Evolutionary conservation across 2,113 vertebrate genomes (phyloP).

Genomic region (Sebastes schlegelii): DNA sequence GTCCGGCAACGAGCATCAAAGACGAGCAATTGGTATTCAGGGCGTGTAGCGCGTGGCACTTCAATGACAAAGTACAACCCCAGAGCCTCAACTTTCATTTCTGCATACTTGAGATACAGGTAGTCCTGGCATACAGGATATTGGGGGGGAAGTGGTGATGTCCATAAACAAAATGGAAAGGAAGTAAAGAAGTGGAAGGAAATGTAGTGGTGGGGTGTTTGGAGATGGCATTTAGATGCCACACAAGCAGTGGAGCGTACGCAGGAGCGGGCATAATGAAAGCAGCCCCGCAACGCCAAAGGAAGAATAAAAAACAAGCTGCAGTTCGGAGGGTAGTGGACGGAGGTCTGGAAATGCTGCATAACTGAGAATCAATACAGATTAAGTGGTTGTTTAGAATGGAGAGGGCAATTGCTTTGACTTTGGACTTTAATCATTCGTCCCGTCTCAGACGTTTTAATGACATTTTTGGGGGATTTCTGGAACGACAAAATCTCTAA

Average conservation of each 20-base stretch:
- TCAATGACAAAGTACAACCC: slow-evolving; percentile 74
- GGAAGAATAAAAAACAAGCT: slow-evolving; percentile 65
- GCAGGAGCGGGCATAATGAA: slow-evolving; percentile 65
- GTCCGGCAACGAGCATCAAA: slow-evolving; percentile 73
- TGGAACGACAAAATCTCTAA: slow-evolving; percentile 24
- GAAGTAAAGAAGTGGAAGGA: slow-evolving; percentile 61
- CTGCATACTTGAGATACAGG: slow-evolving; percentile 72
- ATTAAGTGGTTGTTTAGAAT: slow-evolving; percentile 77
- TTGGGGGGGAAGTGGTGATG: slow-evolving; percentile 42
- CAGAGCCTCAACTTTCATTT: slow-evolving; percentile 73
- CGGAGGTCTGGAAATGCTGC: slow-evolving; percentile 63
- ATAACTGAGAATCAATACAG: slow-evolving; percentile 77
- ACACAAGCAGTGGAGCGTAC: slow-evolving; percentile 42
- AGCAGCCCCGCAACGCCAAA: slow-evolving; percentile 56
- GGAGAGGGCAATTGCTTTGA: slow-evolving; percentile 68
- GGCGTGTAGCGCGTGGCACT: slow-evolving; percentile 53
- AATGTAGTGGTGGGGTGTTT: slow-evolving; percentile 57
- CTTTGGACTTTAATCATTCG: slow-evolving; percentile 70
- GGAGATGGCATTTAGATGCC: slow-evolving; percentile 57
- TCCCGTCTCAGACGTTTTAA: slow-evolving; percentile 61
- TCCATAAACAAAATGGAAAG: slow-evolving; percentile 65
- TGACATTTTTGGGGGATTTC: slow-evolving; percentile 22
- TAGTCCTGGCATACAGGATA: slow-evolving; percentile 63
- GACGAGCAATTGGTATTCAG: slow-evolving; percentile 74
- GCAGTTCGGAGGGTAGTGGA: slow-evolving; percentile 57